phyloP scores from a whole-genome alignment of 2,113 vertebrate species.

The Plecturocebus donacophilus region DNA sequence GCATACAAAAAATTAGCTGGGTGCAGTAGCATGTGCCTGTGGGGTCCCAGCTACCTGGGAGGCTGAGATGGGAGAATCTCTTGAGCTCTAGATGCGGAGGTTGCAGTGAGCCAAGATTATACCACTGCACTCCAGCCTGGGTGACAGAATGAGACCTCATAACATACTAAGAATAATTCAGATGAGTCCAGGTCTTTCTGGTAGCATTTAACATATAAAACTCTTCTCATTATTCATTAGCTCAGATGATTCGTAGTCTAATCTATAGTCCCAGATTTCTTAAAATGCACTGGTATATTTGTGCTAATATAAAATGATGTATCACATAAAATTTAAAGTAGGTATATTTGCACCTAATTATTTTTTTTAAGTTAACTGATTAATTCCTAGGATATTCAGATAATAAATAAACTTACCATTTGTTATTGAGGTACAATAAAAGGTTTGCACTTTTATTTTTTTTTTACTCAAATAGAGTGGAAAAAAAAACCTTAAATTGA shows the following conservation, averaged over 20 bases:
- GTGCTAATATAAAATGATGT: background rate
- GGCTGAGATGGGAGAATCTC: no score
- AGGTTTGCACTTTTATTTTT: background rate
- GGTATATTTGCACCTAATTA: background rate
- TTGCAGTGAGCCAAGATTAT: no score
- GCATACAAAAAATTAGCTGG: no score
- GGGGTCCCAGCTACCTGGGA: no score
- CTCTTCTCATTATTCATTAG: background rate
- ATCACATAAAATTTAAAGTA: constrained; percentile 36
- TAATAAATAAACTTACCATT: constrained; percentile 10
- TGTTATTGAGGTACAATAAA: constrained; percentile 7
- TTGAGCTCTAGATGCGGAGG: no score
- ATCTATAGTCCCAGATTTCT: background rate
- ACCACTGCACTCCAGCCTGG: no score
- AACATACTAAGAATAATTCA: background rate
- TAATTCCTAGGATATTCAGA: background rate
- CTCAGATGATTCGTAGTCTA: background rate
- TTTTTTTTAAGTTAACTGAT: background rate
- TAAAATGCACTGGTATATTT: background rate
- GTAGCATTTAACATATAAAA: constrained; percentile 28
- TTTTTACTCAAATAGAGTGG: background rate
- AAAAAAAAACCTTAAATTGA: background rate
- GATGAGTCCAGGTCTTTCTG: background rate
- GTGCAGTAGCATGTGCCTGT: no score
- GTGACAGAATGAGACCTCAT: no score